phyloP scores from a whole-genome alignment of 2,113 vertebrate species.

The Rhombomys opimus region DNA sequence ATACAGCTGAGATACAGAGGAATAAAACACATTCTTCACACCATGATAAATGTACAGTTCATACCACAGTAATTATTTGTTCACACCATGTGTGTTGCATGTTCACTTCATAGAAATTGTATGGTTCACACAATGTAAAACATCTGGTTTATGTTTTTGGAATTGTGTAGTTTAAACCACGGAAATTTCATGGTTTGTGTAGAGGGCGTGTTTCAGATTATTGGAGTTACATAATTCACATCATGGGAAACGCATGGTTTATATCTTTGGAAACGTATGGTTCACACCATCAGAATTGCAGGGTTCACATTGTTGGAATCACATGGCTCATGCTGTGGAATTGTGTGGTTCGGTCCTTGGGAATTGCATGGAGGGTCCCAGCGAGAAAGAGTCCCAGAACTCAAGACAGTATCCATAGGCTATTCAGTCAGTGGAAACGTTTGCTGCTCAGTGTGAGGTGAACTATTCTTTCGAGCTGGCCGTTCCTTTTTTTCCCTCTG shows the following conservation, averaged over 20 bases:
- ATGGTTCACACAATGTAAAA: background rate
- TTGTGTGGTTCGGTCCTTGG: background rate
- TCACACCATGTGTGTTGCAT: background rate
- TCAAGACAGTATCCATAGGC: too few species aligned
- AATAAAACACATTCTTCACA: too few species aligned
- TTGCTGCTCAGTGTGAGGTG: background rate
- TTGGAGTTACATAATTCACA: background rate
- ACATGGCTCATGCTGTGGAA: background rate
- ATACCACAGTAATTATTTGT: background rate
- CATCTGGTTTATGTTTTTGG: background rate
- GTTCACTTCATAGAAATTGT: background rate
- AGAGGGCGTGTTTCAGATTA: background rate
- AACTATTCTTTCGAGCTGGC: background rate
- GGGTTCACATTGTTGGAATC: background rate
- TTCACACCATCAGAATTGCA: background rate
- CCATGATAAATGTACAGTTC: background rate
- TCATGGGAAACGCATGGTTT: background rate
- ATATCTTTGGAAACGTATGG: background rate
- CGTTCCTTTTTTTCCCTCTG: accelerated
- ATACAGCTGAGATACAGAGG: background rate
- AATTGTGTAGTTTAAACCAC: background rate
- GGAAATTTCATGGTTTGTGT: background rate
- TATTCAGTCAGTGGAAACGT: background rate
- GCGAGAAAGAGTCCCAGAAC: too few species aligned
- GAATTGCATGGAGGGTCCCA: background rate